Conservation (phyloP, 2,113 vertebrate species). For the Ochotona curzoniae region DNA sequence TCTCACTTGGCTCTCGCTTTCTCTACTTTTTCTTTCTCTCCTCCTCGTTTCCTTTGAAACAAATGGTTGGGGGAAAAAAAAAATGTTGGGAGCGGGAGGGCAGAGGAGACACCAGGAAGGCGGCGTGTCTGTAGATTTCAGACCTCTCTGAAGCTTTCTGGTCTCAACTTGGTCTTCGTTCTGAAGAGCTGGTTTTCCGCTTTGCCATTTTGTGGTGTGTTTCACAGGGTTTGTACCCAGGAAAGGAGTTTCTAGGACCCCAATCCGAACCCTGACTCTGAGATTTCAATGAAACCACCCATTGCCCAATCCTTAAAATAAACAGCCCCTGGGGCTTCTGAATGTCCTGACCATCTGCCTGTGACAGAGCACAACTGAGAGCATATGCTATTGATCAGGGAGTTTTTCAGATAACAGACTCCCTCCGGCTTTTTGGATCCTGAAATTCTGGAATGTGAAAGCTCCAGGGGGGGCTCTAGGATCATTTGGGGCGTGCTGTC, state of each 20-base stretch:
- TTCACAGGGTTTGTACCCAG: neutral
- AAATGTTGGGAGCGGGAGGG: neutral
- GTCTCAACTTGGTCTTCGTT: neutral
- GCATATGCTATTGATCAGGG: slow-evolving; percentile 57
- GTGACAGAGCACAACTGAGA: neutral
- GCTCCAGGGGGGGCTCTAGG: neutral
- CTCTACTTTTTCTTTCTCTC: slow-evolving; percentile 15
- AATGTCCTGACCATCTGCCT: slow-evolving; percentile 61
- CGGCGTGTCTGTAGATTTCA: neutral
- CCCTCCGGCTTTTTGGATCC: slow-evolving; percentile 37
- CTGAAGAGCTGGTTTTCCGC: neutral
- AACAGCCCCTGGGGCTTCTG: slow-evolving; percentile 68
- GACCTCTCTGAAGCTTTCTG: slow-evolving; percentile 22
- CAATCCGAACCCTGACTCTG: neutral
- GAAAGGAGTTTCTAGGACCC: neutral
- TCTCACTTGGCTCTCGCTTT: slow-evolving; percentile 31
- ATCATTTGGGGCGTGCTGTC: neutral
- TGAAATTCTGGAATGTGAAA: slow-evolving; percentile 63
- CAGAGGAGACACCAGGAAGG: neutral
- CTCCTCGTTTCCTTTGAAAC: neutral
- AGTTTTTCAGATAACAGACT: slow-evolving; percentile 59
- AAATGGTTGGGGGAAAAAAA: neutral
- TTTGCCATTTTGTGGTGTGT: neutral
- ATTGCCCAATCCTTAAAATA: slow-evolving; percentile 78
- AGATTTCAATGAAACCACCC: slow-evolving; percentile 61